These are phyloP conservation scores for Drosophila merina DNA, from an alignment of 2,888 invertebrate genomes.

Conservation along the genomic window DNA sequence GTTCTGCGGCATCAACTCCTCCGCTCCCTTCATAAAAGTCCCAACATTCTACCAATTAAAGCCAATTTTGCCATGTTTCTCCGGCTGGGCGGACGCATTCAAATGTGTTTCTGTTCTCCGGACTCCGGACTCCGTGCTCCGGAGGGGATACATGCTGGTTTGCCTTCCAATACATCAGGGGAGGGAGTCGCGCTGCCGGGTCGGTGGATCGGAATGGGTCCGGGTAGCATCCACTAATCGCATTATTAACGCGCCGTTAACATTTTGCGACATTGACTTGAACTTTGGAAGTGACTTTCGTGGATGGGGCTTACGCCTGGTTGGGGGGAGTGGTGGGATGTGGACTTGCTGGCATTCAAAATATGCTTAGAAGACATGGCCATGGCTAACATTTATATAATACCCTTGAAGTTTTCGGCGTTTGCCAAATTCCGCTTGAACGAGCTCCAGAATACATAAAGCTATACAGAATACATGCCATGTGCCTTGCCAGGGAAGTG, in stretches of 20 bases:
- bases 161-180: constrained; percentile 2
- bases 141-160: constrained; percentile 26
- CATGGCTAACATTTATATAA: constrained; percentile 57
- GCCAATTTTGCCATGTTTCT: constrained; percentile 62
- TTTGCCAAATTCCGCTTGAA: constrained; percentile 55
- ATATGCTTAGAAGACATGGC: constrained; percentile 58
- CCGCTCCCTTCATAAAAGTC: constrained; percentile 12
- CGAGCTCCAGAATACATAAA: constrained; percentile 24
- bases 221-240: constrained; percentile 62
- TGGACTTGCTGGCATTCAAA: constrained; percentile 48
- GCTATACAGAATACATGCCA: neutral
- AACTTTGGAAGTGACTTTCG: constrained; percentile 59
- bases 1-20: constrained; percentile 28
- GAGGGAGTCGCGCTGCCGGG: constrained; percentile 8
- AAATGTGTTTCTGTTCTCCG: constrained; percentile 44
- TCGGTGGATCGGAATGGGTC: constrained; percentile 38
- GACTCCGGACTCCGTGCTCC: neutral
- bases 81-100: constrained; percentile 39
- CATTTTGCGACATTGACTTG: constrained; percentile 67
- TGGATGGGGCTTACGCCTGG: constrained; percentile 6
- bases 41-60: constrained; percentile 63
- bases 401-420: constrained; percentile 58
- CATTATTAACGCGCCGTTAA: constrained; percentile 75
- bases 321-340: constrained; percentile 3
- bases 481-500: constrained; percentile 23